Evolutionary conservation across 23 tunicate genomes (phyloP).

Genomic region (Diplosoma virens): DNA sequence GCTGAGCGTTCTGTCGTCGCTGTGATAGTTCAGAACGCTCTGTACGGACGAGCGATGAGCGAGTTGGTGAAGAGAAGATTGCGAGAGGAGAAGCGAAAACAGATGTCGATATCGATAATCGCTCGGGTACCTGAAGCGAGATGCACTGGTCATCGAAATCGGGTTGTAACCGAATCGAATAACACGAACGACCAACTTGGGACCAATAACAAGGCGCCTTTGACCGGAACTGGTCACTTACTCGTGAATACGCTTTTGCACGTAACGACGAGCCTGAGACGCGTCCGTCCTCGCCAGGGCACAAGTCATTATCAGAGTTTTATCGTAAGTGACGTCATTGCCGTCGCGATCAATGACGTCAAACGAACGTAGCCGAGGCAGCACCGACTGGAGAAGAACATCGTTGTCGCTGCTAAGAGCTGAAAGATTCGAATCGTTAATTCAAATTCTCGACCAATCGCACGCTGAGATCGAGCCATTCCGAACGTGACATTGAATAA

Average conservation of each 20-base stretch:
- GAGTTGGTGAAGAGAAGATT: neutral
- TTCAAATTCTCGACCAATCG: too few species aligned
- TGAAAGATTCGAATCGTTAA: too few species aligned
- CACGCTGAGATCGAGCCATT: too few species aligned
- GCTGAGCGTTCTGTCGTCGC: neutral
- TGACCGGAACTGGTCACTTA: neutral
- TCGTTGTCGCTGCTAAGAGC: too few species aligned
- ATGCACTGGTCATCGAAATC: too few species aligned
- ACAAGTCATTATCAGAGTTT: neutral
- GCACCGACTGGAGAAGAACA: neutral
- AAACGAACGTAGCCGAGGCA: neutral
- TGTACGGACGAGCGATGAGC: neutral
- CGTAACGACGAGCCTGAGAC: neutral
- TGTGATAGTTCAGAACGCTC: neutral
- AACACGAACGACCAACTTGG: too few species aligned
- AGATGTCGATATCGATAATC: slow-evolving; percentile 6
- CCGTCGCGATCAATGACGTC: neutral
- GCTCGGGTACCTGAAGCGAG: slow-evolving; percentile 11
- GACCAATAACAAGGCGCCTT: too few species aligned
- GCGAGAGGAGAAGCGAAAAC: neutral
- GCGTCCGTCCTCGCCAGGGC: neutral
- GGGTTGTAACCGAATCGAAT: too few species aligned
- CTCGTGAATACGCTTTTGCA: slow-evolving; percentile 30
- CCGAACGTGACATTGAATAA: too few species aligned
- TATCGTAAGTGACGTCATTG: neutral